Percentiles rank a stretch among this genome's conserved stretches.
These are phyloP conservation scores for Diarsia brunnea DNA, from an alignment of 2,888 invertebrate species.

Conservation along the genomic window DNA sequence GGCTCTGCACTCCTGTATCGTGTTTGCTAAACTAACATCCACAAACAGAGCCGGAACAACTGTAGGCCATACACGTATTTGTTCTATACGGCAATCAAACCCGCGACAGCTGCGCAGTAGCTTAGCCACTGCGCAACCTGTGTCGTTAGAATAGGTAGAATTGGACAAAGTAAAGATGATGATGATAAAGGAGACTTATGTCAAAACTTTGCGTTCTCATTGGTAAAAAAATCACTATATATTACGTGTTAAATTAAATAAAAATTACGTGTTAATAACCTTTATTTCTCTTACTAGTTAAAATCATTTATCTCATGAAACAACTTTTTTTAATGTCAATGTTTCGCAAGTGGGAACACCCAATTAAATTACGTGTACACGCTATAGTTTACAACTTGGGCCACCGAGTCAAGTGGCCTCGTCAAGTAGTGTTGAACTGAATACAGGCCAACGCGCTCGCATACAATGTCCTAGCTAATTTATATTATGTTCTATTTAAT, in stretches of 20 bases:
- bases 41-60: too few species aligned
- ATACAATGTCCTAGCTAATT: constrained; percentile 45
- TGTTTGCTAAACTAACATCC: too few species aligned
- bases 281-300: neutral
- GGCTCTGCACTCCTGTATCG: neutral
- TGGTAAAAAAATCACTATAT: neutral
- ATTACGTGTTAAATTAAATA: neutral
- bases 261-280: neutral
- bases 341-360: neutral
- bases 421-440: constrained; percentile 46
- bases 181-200: neutral
- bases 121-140: too few species aligned
- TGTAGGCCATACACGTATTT: too few species aligned
- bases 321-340: neutral
- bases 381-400: constrained; percentile 31
- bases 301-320: neutral
- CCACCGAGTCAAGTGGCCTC: constrained; percentile 54
- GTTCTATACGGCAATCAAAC: too few species aligned
- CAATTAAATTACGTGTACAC: neutral
- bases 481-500: constrained; percentile 29
- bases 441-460: constrained; percentile 45
- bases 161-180: neutral
- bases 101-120: too few species aligned
- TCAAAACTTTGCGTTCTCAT: neutral
- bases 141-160: neutral